Evolutionary conservation across 2,797 vertebrate genomes (phyloP), one percentile per base, ranked within the genome.

Genomic region (Neosilurus mollespiculum): DNA sequence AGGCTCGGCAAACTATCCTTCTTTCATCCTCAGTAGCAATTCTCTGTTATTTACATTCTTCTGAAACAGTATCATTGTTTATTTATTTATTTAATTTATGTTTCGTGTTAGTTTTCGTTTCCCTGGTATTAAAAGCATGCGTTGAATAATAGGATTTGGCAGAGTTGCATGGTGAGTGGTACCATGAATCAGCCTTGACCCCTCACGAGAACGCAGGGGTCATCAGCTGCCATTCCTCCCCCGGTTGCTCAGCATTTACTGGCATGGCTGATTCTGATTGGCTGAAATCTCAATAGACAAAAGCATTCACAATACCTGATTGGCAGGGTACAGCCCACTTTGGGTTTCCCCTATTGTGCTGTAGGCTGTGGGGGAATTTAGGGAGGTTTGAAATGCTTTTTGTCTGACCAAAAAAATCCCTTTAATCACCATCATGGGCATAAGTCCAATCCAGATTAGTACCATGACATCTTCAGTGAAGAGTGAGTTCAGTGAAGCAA

Each of bases 191-290:
- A 86, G 75, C 73, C 81, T 86, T 76, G 75, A 85, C 76, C 59
- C 75, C 73, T 82, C 75, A 30, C 16, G 58, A 51, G 51, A 72
- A 70, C 10, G 26, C 67, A 78, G 53, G 81, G 81, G 80, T 83
- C 81, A 61, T 85, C 83, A 80, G 58, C 78, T 77, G 79, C 61
- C 82, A 49, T 80, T 66, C 72, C 49, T 75, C 80, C 59, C 61
- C 69, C 78, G 64, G 83, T 87, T 89, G 86, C 87, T 89, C 87
- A 89, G 87, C 88, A 82, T 88, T 85, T 84, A 85, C 62, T 22
- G 34, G 59, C 81, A 77, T 64, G 54, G n/a, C 81, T 20, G 49
- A 71, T 65, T 85, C 81, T 82, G 78, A 87, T 87, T 88, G 88
- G 87, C 67, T 53, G 37, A 70, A 65, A 51, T 62, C 73, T 82